These are phyloP conservation scores for Poeciliopsis paucimaculata DNA, from an alignment of 2,797 vertebrate genomes.

Conservation along the genomic window DNA sequence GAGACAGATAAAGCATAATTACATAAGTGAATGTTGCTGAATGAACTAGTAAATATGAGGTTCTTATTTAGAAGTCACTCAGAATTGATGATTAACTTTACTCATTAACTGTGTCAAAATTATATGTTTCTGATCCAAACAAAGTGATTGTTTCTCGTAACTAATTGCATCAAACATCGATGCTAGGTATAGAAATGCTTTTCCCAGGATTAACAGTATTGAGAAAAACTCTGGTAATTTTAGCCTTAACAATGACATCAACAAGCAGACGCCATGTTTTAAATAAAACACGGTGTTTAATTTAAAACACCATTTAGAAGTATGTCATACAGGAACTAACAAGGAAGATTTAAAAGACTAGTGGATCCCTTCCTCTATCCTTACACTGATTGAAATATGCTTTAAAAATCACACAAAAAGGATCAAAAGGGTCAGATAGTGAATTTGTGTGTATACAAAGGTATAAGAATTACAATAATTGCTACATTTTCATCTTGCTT, in stretches of 20 bases:
- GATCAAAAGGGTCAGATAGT: not conserved
- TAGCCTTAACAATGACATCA: not conserved
- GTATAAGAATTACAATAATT: not conserved
- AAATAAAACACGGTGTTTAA: not conserved
- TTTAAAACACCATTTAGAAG: not conserved
- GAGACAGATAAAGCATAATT: not conserved
- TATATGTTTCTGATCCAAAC: not conserved
- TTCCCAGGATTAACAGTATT: not conserved
- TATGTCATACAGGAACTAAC: not conserved
- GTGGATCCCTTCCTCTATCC: not conserved
- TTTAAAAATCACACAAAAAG: not conserved
- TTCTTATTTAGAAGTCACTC: not conserved
- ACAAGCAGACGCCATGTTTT: not conserved
- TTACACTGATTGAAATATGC: not conserved
- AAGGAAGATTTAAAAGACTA: not conserved
- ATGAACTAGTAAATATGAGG: not conserved
- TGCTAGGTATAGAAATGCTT: not conserved
- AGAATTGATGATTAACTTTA: not conserved
- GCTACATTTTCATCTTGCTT: not conserved
- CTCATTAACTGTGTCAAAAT: not conserved
- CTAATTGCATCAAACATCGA: not conserved
- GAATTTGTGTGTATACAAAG: not conserved
- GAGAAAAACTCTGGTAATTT: not conserved
- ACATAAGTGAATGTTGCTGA: not conserved
- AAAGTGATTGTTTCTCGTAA: not conserved